A percentile compares a stretch with the other conserved stretches of the same genome.
These are phyloP conservation scores for Notarius lentiginosus DNA, from an alignment of 2,113 vertebrate species.

Conservation along the genomic window DNA sequence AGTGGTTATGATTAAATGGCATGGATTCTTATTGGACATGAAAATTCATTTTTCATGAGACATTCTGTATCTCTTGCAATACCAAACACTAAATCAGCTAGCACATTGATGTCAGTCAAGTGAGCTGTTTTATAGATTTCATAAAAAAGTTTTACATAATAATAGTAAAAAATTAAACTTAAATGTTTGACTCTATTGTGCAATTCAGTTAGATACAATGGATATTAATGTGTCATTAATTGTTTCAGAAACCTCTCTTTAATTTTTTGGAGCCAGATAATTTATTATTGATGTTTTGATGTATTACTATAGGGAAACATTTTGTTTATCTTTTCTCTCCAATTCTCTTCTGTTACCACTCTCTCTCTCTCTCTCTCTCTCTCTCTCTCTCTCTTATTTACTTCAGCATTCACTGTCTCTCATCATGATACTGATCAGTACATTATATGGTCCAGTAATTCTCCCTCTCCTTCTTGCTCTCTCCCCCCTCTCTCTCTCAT, in stretches of 20 bases:
- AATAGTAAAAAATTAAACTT: not conserved
- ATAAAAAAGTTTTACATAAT: not conserved
- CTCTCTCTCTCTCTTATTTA: not conserved
- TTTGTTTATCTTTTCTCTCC: not conserved
- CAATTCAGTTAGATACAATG: not conserved
- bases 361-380: not conserved
- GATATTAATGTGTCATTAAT: not conserved
- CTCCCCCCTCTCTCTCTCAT: constrained; percentile 14
- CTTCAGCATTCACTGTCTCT: constrained; percentile 13
- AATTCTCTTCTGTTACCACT: constrained; percentile 6
- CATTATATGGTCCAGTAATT: constrained; percentile 52
- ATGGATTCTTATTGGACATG: not conserved
- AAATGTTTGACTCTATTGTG: too few relatives aligned
- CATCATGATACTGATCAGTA: constrained; percentile 50
- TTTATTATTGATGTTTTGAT: constrained; percentile 4
- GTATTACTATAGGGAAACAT: not conserved
- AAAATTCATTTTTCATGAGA: not conserved
- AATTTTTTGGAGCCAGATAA: not conserved
- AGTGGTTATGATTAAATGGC: not conserved
- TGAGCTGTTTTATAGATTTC: not conserved
- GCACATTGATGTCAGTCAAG: not conserved
- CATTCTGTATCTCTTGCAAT: not conserved
- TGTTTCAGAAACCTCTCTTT: not conserved
- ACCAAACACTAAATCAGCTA: not conserved
- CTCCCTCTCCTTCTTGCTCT: constrained; percentile 15